Evolutionary conservation across 2,888 invertebrate species (phyloP).

Genomic region (Drosophila borealis): DNA sequence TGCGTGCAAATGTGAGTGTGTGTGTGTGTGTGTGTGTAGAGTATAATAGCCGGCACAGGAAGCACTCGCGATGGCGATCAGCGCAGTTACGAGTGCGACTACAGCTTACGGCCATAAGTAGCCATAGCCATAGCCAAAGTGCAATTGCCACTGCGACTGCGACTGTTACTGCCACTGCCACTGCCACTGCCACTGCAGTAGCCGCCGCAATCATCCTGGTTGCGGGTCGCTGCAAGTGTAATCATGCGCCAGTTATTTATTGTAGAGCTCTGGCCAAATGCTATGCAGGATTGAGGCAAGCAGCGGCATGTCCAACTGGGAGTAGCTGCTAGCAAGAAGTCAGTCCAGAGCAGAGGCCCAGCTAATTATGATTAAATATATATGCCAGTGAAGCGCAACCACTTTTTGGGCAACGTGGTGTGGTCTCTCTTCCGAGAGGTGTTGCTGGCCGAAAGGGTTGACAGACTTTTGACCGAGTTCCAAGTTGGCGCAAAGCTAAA

Average conservation of each 20-base stretch:
- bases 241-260: constrained; percentile 82
- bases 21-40: constrained; percentile 19
- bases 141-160: constrained; percentile 29
- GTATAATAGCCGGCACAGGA: constrained; percentile 64
- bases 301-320: background rate
- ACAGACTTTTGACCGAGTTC: constrained; percentile 75
- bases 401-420: constrained; percentile 6
- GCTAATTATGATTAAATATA: constrained; percentile 52
- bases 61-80: constrained; percentile 79
- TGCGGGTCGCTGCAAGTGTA: constrained; percentile 38
- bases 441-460: constrained; percentile 70
- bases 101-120: constrained; percentile 69
- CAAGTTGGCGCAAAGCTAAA: constrained; percentile 4
- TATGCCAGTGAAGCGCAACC: constrained; percentile 56
- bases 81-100: constrained; percentile 69
- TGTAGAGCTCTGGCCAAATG: constrained; percentile 76
- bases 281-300: constrained; percentile 37
- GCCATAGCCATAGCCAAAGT: constrained; percentile 21
- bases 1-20: background rate
- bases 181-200: constrained; percentile 69
- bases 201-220: constrained; percentile 30
- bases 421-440: constrained; percentile 43
- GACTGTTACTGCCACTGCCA: constrained; percentile 13
- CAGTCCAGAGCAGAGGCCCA: background rate
- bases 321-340: background rate